Conservation (phyloP, 2,113 vertebrate species). For the Chaetodon auriga region DNA sequence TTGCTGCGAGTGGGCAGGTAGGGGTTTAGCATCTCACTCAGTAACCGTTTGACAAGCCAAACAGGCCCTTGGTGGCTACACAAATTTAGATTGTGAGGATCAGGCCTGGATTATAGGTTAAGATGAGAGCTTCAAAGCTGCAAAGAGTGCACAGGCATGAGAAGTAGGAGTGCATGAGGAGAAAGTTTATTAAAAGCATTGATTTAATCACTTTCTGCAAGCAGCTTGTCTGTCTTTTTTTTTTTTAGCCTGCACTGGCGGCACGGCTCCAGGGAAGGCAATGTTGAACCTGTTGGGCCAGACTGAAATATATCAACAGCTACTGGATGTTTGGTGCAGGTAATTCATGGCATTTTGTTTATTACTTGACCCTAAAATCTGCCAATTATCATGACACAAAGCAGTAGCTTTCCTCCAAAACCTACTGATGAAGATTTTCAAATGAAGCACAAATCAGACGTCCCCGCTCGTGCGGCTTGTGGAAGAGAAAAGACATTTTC, state of each 20-base stretch:
- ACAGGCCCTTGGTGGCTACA: slow-evolving; percentile 31
- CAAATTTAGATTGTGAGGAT: slow-evolving; percentile 47
- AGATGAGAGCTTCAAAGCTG: slow-evolving; percentile 10
- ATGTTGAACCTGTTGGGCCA: not conserved
- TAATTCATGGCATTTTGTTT: not conserved
- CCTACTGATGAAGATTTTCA: no score
- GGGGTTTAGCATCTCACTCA: slow-evolving; percentile 45
- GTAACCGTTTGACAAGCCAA: slow-evolving; percentile 48
- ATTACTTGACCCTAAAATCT: not conserved
- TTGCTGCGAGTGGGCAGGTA: slow-evolving; percentile 34
- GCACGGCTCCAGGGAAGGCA: not conserved
- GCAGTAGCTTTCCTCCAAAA: no score
- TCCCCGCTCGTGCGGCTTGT: no score
- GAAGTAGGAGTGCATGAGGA: slow-evolving; percentile 33
- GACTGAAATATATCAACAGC: not conserved
- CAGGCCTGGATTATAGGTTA: slow-evolving; percentile 44
- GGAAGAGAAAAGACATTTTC: no score
- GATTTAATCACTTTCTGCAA: slow-evolving; percentile 40
- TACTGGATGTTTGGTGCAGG: not conserved
- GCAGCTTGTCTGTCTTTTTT: slow-evolving; percentile 8
- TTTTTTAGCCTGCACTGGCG: not conserved
- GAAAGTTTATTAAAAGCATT: slow-evolving; percentile 43
- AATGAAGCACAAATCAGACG: no score
- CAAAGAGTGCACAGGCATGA: slow-evolving; percentile 21
- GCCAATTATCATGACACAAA: not conserved